phyloP scores from a whole-genome alignment of 1,140 invertebrate species.

The Diabrotica undecimpunctata region DNA sequence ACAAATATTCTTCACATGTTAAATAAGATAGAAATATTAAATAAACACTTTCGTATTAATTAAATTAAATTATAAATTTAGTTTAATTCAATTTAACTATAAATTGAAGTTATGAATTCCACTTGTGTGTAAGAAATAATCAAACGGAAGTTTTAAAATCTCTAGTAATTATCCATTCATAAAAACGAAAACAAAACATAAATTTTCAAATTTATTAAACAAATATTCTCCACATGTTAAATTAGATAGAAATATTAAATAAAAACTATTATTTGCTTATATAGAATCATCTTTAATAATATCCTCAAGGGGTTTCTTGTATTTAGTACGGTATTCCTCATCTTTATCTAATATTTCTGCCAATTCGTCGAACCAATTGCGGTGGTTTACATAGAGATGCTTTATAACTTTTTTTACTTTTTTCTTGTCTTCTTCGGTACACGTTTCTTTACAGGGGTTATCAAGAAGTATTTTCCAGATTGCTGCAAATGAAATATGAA shows the following conservation, averaged over 20 bases:
- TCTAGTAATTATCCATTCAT: background rate
- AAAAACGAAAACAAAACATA: background rate
- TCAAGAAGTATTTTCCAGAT: too few species aligned
- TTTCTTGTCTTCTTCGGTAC: conserved; percentile 44
- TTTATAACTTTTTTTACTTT: conserved; percentile 41
- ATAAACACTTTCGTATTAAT: too few species aligned
- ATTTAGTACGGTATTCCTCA: conserved; percentile 41
- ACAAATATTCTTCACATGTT: background rate
- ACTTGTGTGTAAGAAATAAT: too few species aligned
- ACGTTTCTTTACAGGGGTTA: conserved; percentile 34
- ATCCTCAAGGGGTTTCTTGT: conserved; percentile 24
- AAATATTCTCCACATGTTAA: background rate
- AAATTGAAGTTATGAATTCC: too few species aligned
- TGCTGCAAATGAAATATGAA: too few species aligned
- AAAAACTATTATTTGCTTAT: background rate
- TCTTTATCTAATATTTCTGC: conserved; percentile 47
- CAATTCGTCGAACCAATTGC: conserved; percentile 43
- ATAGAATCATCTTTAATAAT: background rate
- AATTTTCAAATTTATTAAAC: background rate
- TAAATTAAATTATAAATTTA: too few species aligned
- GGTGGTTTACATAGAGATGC: conserved; percentile 43
- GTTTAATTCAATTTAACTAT: too few species aligned
- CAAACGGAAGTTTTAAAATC: too few species aligned
- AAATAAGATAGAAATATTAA: background rate
- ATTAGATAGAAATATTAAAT: background rate